A percentile compares a stretch with the other conserved stretches of the same genome.
Conservation (phyloP, 1,140 invertebrate genomes). For the Adoxophyes honmai region DNA sequence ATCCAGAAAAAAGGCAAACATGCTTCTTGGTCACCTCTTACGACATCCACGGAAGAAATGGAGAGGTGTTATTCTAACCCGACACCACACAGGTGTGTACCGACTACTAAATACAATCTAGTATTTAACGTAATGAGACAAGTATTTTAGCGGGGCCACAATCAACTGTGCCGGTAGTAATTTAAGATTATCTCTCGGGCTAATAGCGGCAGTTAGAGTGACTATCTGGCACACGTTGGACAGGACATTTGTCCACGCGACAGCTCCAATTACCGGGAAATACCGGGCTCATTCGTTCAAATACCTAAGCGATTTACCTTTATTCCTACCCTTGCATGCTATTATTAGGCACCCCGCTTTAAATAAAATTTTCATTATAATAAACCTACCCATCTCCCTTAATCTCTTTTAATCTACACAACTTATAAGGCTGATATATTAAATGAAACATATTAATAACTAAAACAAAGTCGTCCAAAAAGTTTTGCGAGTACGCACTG, state of each 20-base stretch:
- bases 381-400: neutral
- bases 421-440: neutral
- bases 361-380: conserved; percentile 14
- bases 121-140: no score
- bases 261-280: conserved; percentile 66
- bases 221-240: conserved; percentile 56
- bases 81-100: no score
- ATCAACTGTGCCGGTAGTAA: conserved; percentile 35
- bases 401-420: neutral
- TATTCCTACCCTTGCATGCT: conserved; percentile 21
- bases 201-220: conserved; percentile 64
- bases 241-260: conserved; percentile 58
- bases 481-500: conserved; percentile 37
- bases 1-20: no score
- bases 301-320: conserved; percentile 62
- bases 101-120: no score
- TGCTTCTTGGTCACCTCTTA: no score
- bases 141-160: neutral
- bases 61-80: no score
- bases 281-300: conserved; percentile 61
- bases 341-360: conserved; percentile 22
- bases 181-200: conserved; percentile 57
- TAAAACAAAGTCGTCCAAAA: conserved; percentile 28
- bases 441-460: conserved; percentile 9
- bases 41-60: no score